Conservation (phyloP, 2,113 vertebrate species). For the Desmodus rotundus region DNA sequence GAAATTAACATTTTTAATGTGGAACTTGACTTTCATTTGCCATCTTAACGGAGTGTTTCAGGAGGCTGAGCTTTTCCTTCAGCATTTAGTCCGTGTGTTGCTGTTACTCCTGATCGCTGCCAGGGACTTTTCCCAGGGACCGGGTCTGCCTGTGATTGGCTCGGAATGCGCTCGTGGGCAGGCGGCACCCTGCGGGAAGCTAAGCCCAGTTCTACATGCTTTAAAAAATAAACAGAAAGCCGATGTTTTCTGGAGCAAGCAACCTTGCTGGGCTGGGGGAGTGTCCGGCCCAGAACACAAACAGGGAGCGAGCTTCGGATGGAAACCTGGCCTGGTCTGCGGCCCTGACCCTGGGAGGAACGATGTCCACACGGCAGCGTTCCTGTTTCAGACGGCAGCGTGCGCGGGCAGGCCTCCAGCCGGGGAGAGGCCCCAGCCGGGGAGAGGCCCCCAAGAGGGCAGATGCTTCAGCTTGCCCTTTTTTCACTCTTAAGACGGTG, state of each 20-base stretch:
- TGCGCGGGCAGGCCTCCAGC: not conserved
- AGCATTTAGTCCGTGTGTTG: not conserved
- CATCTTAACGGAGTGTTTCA: not conserved
- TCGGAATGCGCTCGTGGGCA: not conserved
- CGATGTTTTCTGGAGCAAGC: not conserved
- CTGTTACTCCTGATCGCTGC: not conserved
- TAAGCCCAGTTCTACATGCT: not conserved
- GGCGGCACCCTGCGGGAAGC: not conserved
- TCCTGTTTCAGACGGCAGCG: not conserved
- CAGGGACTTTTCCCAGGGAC: not conserved
- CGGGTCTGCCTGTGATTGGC: not conserved
- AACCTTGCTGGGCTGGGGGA: not conserved
- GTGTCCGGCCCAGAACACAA: not conserved
- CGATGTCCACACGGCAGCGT: fast-evolving
- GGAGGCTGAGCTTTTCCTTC: not conserved
- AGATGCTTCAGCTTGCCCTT: not conserved
- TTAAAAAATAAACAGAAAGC: not conserved
- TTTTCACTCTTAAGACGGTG: not conserved
- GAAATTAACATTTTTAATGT: not conserved
- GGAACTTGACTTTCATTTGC: not conserved
- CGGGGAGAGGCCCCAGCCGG: not conserved
- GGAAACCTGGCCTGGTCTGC: not conserved
- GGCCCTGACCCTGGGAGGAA: not conserved
- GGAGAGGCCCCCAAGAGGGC: too few relatives aligned
- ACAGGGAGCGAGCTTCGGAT: fast-evolving